Base-by-base conservation (phyloP, 2,113 vertebrate species). In the Strigops habroptila region DNA sequence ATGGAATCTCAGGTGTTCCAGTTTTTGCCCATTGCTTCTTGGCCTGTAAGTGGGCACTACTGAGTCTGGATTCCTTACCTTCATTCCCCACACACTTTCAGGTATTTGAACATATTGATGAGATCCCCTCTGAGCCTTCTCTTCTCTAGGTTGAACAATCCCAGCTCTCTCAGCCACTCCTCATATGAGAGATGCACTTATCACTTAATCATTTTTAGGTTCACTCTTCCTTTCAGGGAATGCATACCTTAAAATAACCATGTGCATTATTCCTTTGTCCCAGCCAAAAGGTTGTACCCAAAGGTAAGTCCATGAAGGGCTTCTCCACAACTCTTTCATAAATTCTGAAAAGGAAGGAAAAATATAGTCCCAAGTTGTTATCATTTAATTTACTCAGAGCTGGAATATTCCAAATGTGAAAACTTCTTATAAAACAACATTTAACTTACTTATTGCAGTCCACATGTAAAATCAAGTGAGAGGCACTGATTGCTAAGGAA, bases 241-340 rank as follows among this genome's bases (percentile, higher is more conserved):
- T 35, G 35, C 65, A 95, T 98, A 99, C 99, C 99, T 99, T 99
- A 96, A 99, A 99, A 96, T 99, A 99, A 65, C 99, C 99, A 37
- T 99, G 99, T 31, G 99, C 99, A 33, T 98, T 98, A 96, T 99
- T 99, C 95, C 99, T 98, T 94, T 99, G 99, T 95, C 99, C 99
- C 60, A 99, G 96, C 99, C 99, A 99, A 97, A 99, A 98, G 8
- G 98, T 98, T 59, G 99, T 98, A 22, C 98, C 99, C 63, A 98
- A 93, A 74, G 99, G 99, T 85, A 99, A 98, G 92, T 99, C 99
- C 98, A 99, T 99, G 86, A 97, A 98, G 23, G 99, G 99, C 46
- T 98, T 98, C 79, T 99, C 99, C 79, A 99, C 98, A 80, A 99
- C 98, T 96, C 99, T 98, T 97, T 99, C 99, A 97, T 99, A 99